A percentile compares a stretch with the other conserved stretches of the same genome.
Evolutionary conservation across 1,140 invertebrate genomes (phyloP).

Genomic region (Eufriesea mexicana): DNA sequence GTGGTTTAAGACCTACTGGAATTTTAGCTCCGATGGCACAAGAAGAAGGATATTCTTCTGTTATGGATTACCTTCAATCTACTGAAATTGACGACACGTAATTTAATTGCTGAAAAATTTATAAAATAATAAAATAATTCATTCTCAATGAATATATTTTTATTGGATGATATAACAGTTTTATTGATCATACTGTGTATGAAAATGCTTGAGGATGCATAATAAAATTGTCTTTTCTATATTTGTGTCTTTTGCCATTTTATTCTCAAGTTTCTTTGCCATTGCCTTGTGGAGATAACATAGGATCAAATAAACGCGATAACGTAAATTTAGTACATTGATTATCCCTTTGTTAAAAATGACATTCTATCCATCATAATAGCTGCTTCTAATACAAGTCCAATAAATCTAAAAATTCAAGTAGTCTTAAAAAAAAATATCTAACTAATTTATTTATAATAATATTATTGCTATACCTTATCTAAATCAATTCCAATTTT

Average conservation of each 20-base stretch:
- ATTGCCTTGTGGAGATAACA: constrained; percentile 90
- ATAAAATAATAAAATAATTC: constrained; percentile 14
- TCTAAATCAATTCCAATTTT: constrained; percentile 80
- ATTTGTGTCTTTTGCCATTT: background rate
- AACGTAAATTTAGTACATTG: constrained; percentile 85
- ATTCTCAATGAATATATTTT: background rate
- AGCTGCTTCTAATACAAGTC: constrained; percentile 92
- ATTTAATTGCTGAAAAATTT: background rate
- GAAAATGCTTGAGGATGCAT: background rate
- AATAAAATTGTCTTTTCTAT: constrained; percentile 4
- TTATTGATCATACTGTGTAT: background rate
- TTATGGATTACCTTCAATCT: constrained; percentile 71
- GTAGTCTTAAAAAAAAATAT: background rate
- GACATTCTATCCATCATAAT: constrained; percentile 93
- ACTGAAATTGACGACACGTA: constrained; percentile 31
- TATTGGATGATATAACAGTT: background rate
- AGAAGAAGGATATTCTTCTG: constrained; percentile 74
- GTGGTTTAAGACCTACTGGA: constrained; percentile 80
- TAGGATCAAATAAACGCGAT: constrained; percentile 89
- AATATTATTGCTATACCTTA: constrained; percentile 68
- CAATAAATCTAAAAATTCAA: constrained; percentile 84
- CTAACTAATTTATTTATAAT: background rate
- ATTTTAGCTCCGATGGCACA: constrained; percentile 74
- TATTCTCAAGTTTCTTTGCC: constrained; percentile 66
- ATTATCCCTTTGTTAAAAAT: constrained; percentile 87